Evolutionary conservation across 2,888 invertebrate species (phyloP), one percentile per base, ranked within the genome.

Genomic region (Falcaria lacertinaria): DNA sequence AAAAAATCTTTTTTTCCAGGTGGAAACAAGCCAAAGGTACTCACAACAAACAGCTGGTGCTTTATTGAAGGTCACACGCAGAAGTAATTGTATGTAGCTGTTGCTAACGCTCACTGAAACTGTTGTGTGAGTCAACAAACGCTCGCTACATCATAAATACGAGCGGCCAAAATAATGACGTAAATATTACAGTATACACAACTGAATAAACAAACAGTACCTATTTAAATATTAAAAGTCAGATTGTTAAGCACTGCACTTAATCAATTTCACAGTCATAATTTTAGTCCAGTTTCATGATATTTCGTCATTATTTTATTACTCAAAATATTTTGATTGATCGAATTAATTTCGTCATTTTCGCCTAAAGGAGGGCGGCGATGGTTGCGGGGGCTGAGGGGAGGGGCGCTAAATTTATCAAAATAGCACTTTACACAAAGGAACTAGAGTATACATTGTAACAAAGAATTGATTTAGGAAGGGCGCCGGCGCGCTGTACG

Each of bases 151-250:
- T 70, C n/a, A n/a, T n/a, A 76, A 78, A 78, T 74, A 25, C 0
- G 14, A 74, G 61, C 68, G 68, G 80, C 82, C 87, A 86, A 85
- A 80, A 67, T 57, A 56, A 52, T 86, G 87, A 86, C 86, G 84
- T 73, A 80, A 81, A 11, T 28, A 8, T 28, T 11, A 11, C 11
- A 76, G 65, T 65, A 69, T 64, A 56, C 61, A 60, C 80, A 82
- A 75, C 74, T 81, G 78, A 66, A 61, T 60, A 74, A 80, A 80
- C 72, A 75, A 59, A 11, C 8, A 22, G 6, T n/a, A n/a, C n/a
- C n/a, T n/a, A n/a, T n/a, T n/a, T n/a, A n/a, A n/a, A n/a, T n/a
- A n/a, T n/a, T n/a, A n/a, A n/a, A n/a, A n/a, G n/a, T n/a, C n/a
- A n/a, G 17, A 19, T 19, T 19, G 19, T 5, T 19, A 19, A 19